These are phyloP conservation scores for Lamellibrachia luymesi DNA, from an alignment of 1,140 invertebrate species.

Conservation along the genomic window DNA sequence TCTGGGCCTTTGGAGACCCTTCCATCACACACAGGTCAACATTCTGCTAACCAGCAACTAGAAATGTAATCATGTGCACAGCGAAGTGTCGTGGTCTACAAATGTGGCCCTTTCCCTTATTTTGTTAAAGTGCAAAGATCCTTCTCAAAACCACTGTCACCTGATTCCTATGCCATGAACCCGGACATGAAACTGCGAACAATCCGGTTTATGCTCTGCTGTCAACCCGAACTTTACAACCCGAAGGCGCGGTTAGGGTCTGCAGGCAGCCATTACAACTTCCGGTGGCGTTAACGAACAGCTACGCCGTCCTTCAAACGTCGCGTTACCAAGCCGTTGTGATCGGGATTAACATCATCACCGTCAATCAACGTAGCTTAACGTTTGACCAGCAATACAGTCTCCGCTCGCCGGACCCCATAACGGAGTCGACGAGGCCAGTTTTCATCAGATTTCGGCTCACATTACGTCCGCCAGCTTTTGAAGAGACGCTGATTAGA, in stretches of 20 bases:
- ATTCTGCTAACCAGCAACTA: too few relatives aligned
- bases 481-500: neutral
- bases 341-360: neutral
- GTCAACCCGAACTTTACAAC: neutral
- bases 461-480: neutral
- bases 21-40: too few relatives aligned
- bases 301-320: neutral
- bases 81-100: too few relatives aligned
- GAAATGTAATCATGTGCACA: too few relatives aligned
- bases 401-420: neutral
- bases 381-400: neutral
- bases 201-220: neutral
- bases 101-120: too few relatives aligned
- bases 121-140: too few relatives aligned
- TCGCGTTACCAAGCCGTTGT: neutral
- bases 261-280: neutral
- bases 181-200: too few relatives aligned
- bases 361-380: neutral
- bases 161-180: too few relatives aligned
- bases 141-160: too few relatives aligned
- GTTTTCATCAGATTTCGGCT: neutral
- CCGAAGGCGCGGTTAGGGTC: neutral
- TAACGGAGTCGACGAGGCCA: neutral
- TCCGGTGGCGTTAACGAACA: neutral
- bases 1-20: too few relatives aligned